Evolutionary conservation across 2,113 vertebrate species (phyloP).

Genomic region (Takifugu flavidus): DNA sequence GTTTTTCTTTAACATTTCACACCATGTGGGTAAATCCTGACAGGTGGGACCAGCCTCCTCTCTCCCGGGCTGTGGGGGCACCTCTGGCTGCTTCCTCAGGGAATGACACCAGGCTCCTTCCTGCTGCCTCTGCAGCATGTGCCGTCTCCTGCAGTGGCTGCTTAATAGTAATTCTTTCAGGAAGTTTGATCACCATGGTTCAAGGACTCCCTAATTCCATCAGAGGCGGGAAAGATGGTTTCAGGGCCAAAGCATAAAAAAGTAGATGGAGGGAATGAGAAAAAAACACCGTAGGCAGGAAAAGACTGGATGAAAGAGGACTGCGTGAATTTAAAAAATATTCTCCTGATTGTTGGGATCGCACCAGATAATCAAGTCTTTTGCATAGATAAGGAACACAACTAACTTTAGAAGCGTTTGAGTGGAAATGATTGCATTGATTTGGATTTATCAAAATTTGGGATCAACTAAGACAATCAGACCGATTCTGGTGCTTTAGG

Average conservation of each 20-base stretch:
- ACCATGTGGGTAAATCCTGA: too few relatives aligned
- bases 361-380: too few relatives aligned
- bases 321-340: too few relatives aligned
- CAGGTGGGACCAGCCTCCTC: slow-evolving; percentile 12
- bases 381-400: too few relatives aligned
- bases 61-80: slow-evolving; percentile 43
- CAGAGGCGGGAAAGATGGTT: slow-evolving; percentile 38
- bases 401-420: too few relatives aligned
- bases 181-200: slow-evolving; percentile 75
- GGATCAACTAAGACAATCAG: too few relatives aligned
- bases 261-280: slow-evolving; percentile 15
- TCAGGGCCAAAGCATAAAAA: slow-evolving; percentile 7
- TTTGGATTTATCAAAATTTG: too few relatives aligned
- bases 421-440: too few relatives aligned
- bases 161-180: slow-evolving; percentile 75
- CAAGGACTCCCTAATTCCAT: slow-evolving; percentile 74
- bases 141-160: slow-evolving; percentile 45
- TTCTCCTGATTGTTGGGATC: slow-evolving; percentile 26
- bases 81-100: slow-evolving; percentile 26
- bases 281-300: slow-evolving; percentile 23
- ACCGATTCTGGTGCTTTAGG: too few relatives aligned
- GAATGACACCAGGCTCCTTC: slow-evolving; percentile 60
- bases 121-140: slow-evolving; percentile 25
- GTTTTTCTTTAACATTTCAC: too few relatives aligned
- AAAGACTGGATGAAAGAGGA: slow-evolving; percentile 5